Evolutionary conservation across 2,888 invertebrate species (phyloP).

Genomic region (Habrosyne pyritoides): DNA sequence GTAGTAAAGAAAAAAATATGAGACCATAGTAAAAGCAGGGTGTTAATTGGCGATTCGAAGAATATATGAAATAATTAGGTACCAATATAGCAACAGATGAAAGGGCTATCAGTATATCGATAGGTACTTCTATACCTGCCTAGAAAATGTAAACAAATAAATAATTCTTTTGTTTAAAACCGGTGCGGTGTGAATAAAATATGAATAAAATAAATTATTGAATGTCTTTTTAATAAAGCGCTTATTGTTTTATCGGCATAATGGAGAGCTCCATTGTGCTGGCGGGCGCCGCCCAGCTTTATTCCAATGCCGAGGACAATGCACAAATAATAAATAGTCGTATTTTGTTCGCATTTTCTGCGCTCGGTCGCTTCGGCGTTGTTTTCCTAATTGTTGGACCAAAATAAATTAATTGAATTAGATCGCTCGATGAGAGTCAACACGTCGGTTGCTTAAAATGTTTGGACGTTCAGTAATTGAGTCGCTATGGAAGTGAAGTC

Average conservation of each 20-base stretch:
- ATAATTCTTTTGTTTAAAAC: conserved; percentile 55
- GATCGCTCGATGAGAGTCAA: conserved; percentile 65
- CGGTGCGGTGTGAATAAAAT: conserved; percentile 72
- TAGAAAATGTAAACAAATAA: background rate
- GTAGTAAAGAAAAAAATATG: too few species aligned
- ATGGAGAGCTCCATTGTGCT: conserved; percentile 68
- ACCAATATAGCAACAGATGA: too few species aligned
- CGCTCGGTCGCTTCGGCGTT: conserved; percentile 76
- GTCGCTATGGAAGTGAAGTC: conserved; percentile 54
- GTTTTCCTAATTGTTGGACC: conserved; percentile 73
- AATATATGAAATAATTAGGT: too few species aligned
- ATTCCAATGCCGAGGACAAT: conserved; percentile 62
- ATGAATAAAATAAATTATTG: conserved; percentile 81
- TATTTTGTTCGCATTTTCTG: conserved; percentile 74
- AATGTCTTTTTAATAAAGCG: conserved; percentile 83
- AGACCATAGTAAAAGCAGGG: too few species aligned
- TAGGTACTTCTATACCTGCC: background rate
- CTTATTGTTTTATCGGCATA: conserved; percentile 79
- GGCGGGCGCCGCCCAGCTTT: conserved; percentile 67
- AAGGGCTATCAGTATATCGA: background rate
- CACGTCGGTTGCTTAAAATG: conserved; percentile 66
- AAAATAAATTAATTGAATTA: conserved; percentile 82
- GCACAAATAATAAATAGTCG: conserved; percentile 79
- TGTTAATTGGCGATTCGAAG: too few species aligned
- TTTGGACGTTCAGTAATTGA: conserved; percentile 67